Base-by-base conservation (phyloP, 2,113 vertebrate genomes). In the Accipiter cooperii region DNA sequence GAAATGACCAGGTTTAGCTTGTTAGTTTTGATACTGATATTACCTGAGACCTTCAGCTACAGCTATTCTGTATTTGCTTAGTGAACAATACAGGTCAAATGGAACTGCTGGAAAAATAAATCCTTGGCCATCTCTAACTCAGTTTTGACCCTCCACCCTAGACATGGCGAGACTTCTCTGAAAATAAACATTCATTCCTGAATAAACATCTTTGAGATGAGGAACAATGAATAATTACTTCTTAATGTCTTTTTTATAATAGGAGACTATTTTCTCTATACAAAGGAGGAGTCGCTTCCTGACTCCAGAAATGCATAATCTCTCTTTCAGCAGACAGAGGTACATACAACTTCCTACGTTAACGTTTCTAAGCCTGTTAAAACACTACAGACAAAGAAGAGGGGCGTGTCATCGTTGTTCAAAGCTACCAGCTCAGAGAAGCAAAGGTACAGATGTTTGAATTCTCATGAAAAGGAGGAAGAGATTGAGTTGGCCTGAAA, bases 151-250 rank as follows among this genome's bases (percentile, higher is more conserved):
- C 76, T 90, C 92, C 93, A 94, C 60, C 87, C 82, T 64, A 55
- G 87, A 86, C 90, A 77, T 8, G 40, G 77, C 9, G 24, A 89
- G 84, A 96, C 83, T 52, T 77, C 88, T 96, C 90, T 87, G 49
- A 83, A 97, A 98, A 96, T 54, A 97, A 96, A 89, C 81, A 68
- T 46, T 88, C 79, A 55, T 87, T 90, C 90, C 97, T 97, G 94
- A 97, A 98, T 96, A 97, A 97, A 97, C 96, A 98, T 92, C 96
- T 97, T 66, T 0, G 17, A 96, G 84, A 94, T 77, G 87, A 94
- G 83, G 93, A 97, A 97, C 94, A 97, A 97, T 97, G 97, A 97
- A 97, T 96, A 96, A 97, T 97, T 87, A 93, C 63, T 94, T 95
- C 92, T 94, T 94, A 87, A 89, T 85, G 76, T 90, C 93, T 83